Percentiles rank a stretch among this genome's conserved stretches.
These are phyloP conservation scores for Ecdyonurus torrentis DNA, from an alignment of 2,888 invertebrate genomes.

Conservation along the genomic window DNA sequence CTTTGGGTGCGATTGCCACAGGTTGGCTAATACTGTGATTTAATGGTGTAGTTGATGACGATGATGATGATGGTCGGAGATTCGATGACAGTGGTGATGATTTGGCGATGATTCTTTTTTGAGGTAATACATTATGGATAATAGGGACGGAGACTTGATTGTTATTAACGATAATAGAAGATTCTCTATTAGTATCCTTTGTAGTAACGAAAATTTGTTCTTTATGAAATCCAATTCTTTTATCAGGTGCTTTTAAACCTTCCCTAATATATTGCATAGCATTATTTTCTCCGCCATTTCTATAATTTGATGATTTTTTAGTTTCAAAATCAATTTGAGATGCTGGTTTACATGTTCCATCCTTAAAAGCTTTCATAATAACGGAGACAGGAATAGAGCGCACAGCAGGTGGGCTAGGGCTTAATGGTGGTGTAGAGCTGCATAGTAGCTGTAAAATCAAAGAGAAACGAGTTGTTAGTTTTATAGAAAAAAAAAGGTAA, in stretches of 20 bases:
- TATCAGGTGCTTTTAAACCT: not conserved
- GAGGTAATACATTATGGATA: not conserved
- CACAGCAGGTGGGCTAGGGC: conserved; percentile 26
- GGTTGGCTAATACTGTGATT: conserved; percentile 8
- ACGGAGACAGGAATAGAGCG: conserved; percentile 42
- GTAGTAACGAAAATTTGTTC: conserved; percentile 43
- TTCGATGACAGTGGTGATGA: not conserved
- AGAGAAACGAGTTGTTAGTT: no score
- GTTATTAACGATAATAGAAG: not conserved
- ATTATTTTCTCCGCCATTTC: not conserved
- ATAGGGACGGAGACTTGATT: not conserved
- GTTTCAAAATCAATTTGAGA: not conserved
- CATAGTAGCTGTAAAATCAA: conserved; percentile 23
- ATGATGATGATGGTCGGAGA: not conserved
- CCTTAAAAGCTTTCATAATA: conserved; percentile 70
- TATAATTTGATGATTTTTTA: not conserved
- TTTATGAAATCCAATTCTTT: conserved; percentile 16
- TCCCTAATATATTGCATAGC: not conserved
- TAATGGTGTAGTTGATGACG: not conserved
- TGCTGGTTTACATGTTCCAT: conserved; percentile 45
- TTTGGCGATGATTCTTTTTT: not conserved
- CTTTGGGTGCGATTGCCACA: conserved; percentile 19
- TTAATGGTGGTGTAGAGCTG: conserved; percentile 16
- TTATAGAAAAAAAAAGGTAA: no score
- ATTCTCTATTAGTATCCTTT: conserved; percentile 38